phyloP scores from a whole-genome alignment of 2,113 vertebrate species.

The Calidris pugnax region DNA sequence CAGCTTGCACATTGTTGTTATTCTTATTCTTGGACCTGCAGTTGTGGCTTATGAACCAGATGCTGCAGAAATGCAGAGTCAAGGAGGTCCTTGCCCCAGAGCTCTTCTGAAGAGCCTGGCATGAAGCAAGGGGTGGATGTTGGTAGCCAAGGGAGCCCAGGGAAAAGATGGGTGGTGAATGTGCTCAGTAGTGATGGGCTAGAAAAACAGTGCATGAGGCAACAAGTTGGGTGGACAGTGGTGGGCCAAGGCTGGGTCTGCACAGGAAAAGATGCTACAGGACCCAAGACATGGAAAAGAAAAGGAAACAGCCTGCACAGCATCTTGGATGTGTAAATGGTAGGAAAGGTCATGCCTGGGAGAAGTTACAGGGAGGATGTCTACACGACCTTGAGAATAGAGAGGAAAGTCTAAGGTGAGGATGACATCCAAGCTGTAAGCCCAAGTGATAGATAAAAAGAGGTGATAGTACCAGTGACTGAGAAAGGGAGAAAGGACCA shows the following conservation, averaged over 20 bases:
- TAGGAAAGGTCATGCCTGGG: neutral
- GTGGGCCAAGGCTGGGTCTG: neutral
- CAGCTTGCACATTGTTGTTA: constrained; percentile 7
- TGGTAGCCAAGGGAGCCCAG: neutral
- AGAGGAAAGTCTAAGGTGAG: neutral
- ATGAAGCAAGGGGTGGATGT: neutral
- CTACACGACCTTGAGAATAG: neutral
- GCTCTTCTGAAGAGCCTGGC: neutral
- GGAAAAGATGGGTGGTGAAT: neutral
- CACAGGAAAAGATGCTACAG: neutral
- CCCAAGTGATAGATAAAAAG: neutral
- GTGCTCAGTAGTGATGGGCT: neutral
- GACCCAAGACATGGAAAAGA: neutral
- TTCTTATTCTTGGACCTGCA: constrained; percentile 29
- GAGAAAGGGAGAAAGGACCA: neutral
- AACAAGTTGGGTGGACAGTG: neutral
- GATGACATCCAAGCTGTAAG: neutral
- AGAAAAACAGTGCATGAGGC: neutral
- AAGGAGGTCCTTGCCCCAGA: neutral
- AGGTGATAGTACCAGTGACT: neutral
- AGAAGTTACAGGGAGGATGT: neutral
- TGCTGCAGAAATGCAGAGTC: neutral
- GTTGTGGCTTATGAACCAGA: neutral
- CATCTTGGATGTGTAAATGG: neutral
- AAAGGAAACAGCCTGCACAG: neutral